These are phyloP conservation scores for Ophiodon elongatus DNA, from an alignment of 2,113 vertebrate genomes.

Conservation along the genomic window DNA sequence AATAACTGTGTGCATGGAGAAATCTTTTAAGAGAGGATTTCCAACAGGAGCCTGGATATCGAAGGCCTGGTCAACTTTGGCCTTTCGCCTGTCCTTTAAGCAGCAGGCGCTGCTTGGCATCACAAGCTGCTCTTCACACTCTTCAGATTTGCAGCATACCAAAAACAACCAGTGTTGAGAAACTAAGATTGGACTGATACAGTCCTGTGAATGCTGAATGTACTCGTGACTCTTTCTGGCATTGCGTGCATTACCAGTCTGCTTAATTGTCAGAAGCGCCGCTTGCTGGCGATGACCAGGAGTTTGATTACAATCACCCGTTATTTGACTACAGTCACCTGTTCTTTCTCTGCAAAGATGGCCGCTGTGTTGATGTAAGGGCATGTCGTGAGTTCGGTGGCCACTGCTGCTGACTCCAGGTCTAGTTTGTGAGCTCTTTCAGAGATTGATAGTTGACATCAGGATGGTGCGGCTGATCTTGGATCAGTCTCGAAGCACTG, in stretches of 20 bases:
- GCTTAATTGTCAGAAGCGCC: slow-evolving; percentile 49
- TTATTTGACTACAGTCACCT: slow-evolving; percentile 65
- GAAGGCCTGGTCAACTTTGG: background rate
- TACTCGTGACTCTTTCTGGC: slow-evolving; percentile 19
- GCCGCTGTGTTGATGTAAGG: slow-evolving; percentile 61
- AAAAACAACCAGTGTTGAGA: slow-evolving; percentile 2
- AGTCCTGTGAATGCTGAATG: slow-evolving; percentile 13
- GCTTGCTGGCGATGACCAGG: slow-evolving; percentile 20
- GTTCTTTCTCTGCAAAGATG: slow-evolving; percentile 56
- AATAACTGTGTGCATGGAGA: background rate
- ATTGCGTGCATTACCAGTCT: slow-evolving; percentile 25
- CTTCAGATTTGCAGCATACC: background rate
- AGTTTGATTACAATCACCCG: slow-evolving; percentile 66
- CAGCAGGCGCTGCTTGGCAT: background rate
- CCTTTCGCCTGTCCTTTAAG: background rate
- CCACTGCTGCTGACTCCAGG: slow-evolving; percentile 44
- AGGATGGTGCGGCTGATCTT: background rate
- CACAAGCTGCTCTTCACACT: background rate
- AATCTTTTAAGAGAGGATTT: background rate
- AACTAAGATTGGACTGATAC: background rate
- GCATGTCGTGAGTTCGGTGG: slow-evolving; percentile 52
- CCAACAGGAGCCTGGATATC: background rate
- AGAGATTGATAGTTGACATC: slow-evolving; percentile 29
- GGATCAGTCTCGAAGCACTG: slow-evolving; percentile 6
- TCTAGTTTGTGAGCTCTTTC: slow-evolving; percentile 41